A percentile compares a stretch with the other conserved stretches of the same genome.
Conservation (phyloP, 2,113 vertebrate species). For the cattle (Bos taurus) region ARS-UCD2.0 NC_037334.1:70295501-70296000, state of each 20-base stretch:
- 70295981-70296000: neutral
- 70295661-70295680: neutral
- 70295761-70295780: neutral
- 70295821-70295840: neutral
- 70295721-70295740: neutral
- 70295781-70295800: neutral
- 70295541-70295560: neutral
- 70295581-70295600: neutral
- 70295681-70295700: neutral
- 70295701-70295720: neutral
- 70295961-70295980: neutral
- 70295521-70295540: neutral
- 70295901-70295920: neutral
- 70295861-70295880: neutral
- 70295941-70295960: neutral
- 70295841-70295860: neutral
- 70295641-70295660: neutral
- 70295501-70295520: neutral
- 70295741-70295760: neutral
- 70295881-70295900: neutral
- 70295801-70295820: neutral
- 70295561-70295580: neutral
- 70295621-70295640: no score
- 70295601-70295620: neutral
- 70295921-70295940: neutral